Evolutionary conservation across 2,797 vertebrate genomes (phyloP), one percentile per base, ranked within the genome.

Genomic region (Avahi laniger): DNA sequence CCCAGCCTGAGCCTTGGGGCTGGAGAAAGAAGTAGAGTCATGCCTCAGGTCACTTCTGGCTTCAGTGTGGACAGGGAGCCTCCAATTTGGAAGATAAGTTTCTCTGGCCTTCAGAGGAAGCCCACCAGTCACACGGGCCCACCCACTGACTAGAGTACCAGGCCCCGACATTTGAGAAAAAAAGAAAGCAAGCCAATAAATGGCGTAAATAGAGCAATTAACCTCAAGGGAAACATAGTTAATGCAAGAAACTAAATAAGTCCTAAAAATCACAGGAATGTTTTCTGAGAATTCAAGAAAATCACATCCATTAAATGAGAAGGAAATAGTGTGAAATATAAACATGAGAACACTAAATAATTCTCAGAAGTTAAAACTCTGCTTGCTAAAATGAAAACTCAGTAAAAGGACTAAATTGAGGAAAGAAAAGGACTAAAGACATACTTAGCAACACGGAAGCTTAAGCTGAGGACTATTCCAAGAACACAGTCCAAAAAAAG

Each of bases 251-350:
- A 54, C 2, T 22, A 69, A 93, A 28, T 46, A 63, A 91, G 61
- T 76, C 14, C 35, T 76, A 54, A 90, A 41, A 48, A 67, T 70
- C 59, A 54, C 3, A 82, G 54, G 46, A 73, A 76, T 22, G 11
- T 90, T 52, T 88, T 76, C 86, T 82, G 30, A 70, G 24, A 82
- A 78, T 46, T 87, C 70, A 70, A 93, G 50, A 87, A 91, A 91
- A 69, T 20, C 20, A 18, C 59, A 69, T 30, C 22, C 30, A 75
- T 59, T 75, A 50, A 41, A 67, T 63, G 41, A 72, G 43, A 93
- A 86, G 13, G 15, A 30, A 57, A 28, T 5, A 57, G 24, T 81
- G 38, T 69, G 43, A 88, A 86, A 93, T 76, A 67, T 57, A 76
- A 86, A 43, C 50, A 87, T 46, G 75, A 76, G 26, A 69, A 63